These are phyloP conservation scores for Talpa occidentalis DNA, from an alignment of 2,113 vertebrate genomes.

Conservation along the genomic window DNA sequence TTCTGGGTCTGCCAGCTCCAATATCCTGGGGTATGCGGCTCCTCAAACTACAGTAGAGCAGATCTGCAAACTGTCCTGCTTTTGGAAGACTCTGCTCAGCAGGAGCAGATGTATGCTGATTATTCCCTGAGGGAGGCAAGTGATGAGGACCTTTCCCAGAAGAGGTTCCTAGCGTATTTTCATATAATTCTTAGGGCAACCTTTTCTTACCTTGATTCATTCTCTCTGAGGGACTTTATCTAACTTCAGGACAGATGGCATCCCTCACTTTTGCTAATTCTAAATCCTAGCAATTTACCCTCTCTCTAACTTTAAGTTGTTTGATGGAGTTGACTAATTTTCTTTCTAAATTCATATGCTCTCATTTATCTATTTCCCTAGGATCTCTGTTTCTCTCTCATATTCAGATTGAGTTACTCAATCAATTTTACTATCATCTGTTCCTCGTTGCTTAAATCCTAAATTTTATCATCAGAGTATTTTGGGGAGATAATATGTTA, in stretches of 20 bases:
- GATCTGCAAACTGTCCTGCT: not conserved
- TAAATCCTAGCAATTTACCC: conserved; percentile 30
- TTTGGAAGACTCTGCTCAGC: not conserved
- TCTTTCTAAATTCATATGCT: conserved; percentile 56
- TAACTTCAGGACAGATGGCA: conserved; percentile 42
- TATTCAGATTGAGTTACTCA: conserved; percentile 57
- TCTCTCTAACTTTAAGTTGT: conserved; percentile 43
- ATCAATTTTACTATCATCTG: conserved; percentile 63
- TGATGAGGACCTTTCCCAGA: not conserved
- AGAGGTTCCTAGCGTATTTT: not conserved
- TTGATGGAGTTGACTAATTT: conserved; percentile 46
- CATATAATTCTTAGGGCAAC: not conserved
- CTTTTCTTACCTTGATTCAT: not conserved
- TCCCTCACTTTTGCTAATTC: conserved; percentile 41
- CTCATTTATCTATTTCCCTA: conserved; percentile 60
- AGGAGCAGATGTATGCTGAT: not conserved
- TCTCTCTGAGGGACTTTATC: conserved; percentile 29
- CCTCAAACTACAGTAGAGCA: not conserved
- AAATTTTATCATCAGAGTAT: conserved; percentile 73
- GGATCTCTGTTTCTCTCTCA: conserved; percentile 53
- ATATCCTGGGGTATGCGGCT: not conserved
- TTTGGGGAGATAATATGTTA: conserved; percentile 71
- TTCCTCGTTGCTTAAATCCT: conserved; percentile 64
- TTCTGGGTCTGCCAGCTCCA: not conserved
- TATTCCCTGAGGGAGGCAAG: not conserved